Conservation (phyloP, 2,888 invertebrate genomes). For the Temnothorax unifasciatus region DNA sequence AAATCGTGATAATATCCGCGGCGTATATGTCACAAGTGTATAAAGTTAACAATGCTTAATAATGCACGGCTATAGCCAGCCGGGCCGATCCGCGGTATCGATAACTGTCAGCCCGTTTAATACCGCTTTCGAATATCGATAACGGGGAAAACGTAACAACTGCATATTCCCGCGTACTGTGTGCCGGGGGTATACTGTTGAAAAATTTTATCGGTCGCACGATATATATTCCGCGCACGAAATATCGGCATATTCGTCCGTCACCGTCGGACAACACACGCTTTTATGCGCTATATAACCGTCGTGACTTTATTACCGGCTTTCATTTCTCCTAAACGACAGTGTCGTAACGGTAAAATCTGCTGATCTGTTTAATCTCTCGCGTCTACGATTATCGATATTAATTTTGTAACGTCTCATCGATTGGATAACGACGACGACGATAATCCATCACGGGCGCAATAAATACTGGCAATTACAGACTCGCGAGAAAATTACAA, state of each 20-base stretch:
- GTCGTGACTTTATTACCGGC: conserved; percentile 24
- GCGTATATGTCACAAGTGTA: conserved; percentile 69
- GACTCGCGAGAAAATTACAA: conserved; percentile 15
- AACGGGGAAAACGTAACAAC: conserved; percentile 72
- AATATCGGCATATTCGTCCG: conserved; percentile 60
- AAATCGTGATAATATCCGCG: conserved; percentile 69
- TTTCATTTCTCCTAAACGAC: conserved; percentile 52
- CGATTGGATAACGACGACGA: conserved; percentile 32
- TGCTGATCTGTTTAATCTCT: conserved; percentile 52
- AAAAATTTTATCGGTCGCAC: conserved; percentile 65
- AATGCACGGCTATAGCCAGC: conserved; percentile 59
- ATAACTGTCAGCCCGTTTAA: conserved; percentile 72
- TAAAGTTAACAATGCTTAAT: conserved; percentile 75
- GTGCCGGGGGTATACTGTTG: conserved; percentile 26
- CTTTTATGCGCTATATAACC: conserved; percentile 17
- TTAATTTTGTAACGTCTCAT: conserved; percentile 17
- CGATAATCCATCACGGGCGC: conserved; percentile 39
- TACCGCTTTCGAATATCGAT: conserved; percentile 72
- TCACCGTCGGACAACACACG: conserved; percentile 30
- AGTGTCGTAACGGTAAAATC: conserved; percentile 68
- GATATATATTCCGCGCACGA: conserved; percentile 54
- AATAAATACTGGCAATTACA: conserved; percentile 45
- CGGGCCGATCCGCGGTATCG: conserved; percentile 64
- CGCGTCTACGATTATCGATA: conserved; percentile 8
- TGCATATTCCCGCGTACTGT: conserved; percentile 68